These are phyloP conservation scores for Drosophila multiciliata DNA, from an alignment of 2,888 invertebrate genomes.

Conservation along the genomic window DNA sequence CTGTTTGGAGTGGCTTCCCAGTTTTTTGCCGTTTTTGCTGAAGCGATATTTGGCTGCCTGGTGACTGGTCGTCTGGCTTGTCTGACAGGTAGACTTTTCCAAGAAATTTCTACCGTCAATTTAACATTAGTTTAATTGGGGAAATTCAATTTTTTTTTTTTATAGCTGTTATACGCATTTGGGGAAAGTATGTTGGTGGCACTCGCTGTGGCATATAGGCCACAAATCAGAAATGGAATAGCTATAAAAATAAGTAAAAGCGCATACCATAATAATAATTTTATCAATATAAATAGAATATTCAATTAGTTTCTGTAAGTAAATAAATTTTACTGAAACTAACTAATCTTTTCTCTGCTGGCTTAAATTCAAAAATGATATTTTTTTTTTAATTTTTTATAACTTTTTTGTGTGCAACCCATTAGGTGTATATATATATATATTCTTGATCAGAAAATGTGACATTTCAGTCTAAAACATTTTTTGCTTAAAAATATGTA, in stretches of 20 bases:
- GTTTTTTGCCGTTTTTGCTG: constrained; percentile 49
- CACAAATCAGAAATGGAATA: constrained; percentile 5
- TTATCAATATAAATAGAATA: neutral
- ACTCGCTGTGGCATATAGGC: constrained; percentile 24
- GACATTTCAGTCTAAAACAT: neutral
- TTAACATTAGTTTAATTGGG: constrained; percentile 69
- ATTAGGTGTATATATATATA: neutral
- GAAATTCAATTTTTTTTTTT: constrained; percentile 50
- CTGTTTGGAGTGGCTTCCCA: constrained; percentile 55
- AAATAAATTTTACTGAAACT: neutral
- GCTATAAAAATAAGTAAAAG: neutral
- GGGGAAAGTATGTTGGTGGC: constrained; percentile 59
- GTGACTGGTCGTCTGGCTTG: constrained; percentile 25
- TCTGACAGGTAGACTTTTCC: constrained; percentile 58
- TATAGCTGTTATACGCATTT: constrained; percentile 36
- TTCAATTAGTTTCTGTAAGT: neutral
- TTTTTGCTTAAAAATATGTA: neutral
- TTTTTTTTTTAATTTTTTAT: neutral
- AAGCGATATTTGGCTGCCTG: constrained; percentile 49
- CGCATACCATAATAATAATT: neutral
- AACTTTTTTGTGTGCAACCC: neutral
- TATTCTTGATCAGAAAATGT: neutral
- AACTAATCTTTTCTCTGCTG: neutral
- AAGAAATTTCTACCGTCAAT: constrained; percentile 70
- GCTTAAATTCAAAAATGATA: neutral